These are phyloP conservation scores for Schizothorax lantsangensis DNA, from an alignment of 2,797 vertebrate species.

Conservation along the genomic window DNA sequence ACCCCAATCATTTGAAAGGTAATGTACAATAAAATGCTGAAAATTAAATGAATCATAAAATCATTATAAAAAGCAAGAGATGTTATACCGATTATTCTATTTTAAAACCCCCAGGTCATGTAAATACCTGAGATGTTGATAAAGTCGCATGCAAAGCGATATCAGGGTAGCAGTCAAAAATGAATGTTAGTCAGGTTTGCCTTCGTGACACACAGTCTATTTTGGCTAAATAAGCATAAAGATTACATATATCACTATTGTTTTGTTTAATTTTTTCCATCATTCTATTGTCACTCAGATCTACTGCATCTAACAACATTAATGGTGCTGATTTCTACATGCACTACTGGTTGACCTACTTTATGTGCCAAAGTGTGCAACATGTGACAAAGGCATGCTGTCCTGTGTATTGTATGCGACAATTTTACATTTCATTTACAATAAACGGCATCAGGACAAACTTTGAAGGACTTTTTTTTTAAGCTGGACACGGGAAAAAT, in stretches of 20 bases:
- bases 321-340: background rate
- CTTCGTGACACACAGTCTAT: background rate
- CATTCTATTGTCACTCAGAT: conserved; percentile 3
- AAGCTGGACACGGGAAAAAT: no score
- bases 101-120: background rate
- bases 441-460: background rate
- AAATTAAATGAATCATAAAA: background rate
- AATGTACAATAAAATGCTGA: background rate
- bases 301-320: background rate
- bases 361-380: conserved; percentile 17
- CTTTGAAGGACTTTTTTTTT: background rate
- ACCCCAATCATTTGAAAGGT: background rate
- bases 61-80: background rate
- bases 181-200: background rate
- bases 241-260: background rate
- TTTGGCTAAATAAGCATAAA: background rate
- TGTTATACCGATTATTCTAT: background rate
- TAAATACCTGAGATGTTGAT: background rate
- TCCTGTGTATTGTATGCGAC: background rate
- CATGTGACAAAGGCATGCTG: background rate
- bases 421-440: background rate
- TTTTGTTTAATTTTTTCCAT: background rate
- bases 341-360: background rate
- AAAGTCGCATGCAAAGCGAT: background rate
- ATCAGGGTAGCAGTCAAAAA: background rate